Base-by-base conservation (phyloP, 2,797 vertebrate species). In the Botia almorhae region DNA sequence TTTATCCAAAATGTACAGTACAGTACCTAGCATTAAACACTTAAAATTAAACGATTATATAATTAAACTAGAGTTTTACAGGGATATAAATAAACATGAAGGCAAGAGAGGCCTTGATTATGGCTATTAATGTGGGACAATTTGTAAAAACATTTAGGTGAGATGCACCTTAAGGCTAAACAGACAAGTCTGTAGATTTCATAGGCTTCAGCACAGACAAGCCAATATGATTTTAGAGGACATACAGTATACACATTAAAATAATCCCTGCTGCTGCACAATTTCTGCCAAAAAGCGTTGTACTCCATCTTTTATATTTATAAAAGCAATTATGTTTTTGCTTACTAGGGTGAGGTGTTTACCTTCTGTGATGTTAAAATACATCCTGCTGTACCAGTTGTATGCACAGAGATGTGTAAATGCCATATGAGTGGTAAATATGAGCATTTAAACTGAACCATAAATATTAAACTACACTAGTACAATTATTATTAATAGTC, bases 1-100 rank as follows among this genome's bases (percentile, higher is more conserved):
- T 82, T 76, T 50, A 80, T 80, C 63, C 51, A 58, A 48, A 67
- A 36, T 11, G 16, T 21, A 60, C 67, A 36, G 12, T 56, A 39
- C 55, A 46, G 8, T 56, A 39, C 61, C 46, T 21, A 55, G 29
- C 29, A 4, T 78, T 26, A 69, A 65, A 72, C 48, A 69, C 17
- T 60, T 26, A 26, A 26, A 26, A 26, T 26, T 1, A 1, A 26
- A 26, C 23, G 1, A 26, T 26, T 26, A 26, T 26, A 26, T 26
- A 26, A 26, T 26, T 26, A 26, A 26, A 26, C 23, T 26, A 26
- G 64, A 23, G 33, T 19, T 69, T 69, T 43, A n/a, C 76, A 23
- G 8, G 12, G 8, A 55, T 43, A 50, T 63, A 61, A 46, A 17
- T 7, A 51, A 33, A 13, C 3, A 36, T 75, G 11, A 76, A 76